A percentile compares a stretch with the other conserved stretches of the same genome.
phyloP scores from a whole-genome alignment of 2,113 vertebrate species.

The Actinemys pallida region DNA sequence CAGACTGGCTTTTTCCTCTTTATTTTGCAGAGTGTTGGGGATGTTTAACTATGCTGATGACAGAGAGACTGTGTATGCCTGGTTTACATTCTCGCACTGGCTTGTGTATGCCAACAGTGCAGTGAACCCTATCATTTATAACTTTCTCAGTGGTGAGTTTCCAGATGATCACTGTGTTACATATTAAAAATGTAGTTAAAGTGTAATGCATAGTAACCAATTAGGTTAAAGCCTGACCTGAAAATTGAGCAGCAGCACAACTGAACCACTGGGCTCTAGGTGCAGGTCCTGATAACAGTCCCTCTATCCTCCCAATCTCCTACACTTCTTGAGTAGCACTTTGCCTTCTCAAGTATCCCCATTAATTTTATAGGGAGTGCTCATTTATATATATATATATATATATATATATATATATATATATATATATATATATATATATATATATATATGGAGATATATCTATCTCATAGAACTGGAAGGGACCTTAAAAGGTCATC shows the following conservation, averaged over 20 bases:
- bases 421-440: not conserved
- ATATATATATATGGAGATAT: too few relatives aligned
- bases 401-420: not conserved
- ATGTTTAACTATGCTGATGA: slow-evolving; percentile 91
- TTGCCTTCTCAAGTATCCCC: not conserved
- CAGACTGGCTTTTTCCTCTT: slow-evolving; percentile 32
- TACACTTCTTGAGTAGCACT: not conserved
- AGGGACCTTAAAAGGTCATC: too few relatives aligned
- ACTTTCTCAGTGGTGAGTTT: slow-evolving; percentile 96
- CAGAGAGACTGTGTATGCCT: slow-evolving; percentile 95
- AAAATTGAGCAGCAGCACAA: not conserved
- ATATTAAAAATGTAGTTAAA: not conserved
- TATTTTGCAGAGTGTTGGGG: slow-evolving; percentile 90
- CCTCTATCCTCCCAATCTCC: not conserved
- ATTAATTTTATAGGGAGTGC: not conserved
- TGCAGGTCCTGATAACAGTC: not conserved
- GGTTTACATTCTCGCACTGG: slow-evolving; percentile 98
- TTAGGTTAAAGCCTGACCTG: not conserved
- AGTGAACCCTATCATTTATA: slow-evolving; percentile 98
- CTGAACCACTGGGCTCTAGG: not conserved
- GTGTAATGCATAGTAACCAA: not conserved
- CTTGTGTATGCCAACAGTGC: slow-evolving; percentile 98
- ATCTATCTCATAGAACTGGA: too few relatives aligned
- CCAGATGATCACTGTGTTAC: not conserved
- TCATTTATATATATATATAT: not conserved